Percentiles rank a stretch among this genome's conserved stretches.
Conservation (phyloP, 2,113 vertebrate species). For the Propithecus coquereli region DNA sequence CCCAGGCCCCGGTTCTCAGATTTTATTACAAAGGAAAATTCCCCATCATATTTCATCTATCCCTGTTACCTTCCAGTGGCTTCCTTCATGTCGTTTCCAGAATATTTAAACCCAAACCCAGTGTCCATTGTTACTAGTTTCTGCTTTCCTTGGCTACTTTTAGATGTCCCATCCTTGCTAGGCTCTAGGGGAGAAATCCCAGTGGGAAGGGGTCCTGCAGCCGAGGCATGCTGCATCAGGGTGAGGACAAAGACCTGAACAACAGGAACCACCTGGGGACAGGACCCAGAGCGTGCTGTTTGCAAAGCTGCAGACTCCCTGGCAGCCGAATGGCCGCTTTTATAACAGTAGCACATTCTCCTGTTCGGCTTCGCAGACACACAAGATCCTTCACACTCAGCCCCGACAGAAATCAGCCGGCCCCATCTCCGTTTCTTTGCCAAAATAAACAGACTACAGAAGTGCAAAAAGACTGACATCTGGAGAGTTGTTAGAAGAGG, state of each 20-base stretch:
- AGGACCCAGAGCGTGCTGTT: fast-evolving
- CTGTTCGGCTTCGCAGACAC: not conserved
- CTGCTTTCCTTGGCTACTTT: not conserved
- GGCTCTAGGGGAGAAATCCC: not conserved
- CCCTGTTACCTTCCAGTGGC: not conserved
- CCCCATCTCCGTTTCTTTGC: not conserved
- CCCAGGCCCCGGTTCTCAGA: not conserved
- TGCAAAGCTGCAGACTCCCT: not conserved
- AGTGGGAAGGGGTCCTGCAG: too few relatives aligned
- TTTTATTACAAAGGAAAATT: not conserved
- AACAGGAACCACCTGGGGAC: fast-evolving
- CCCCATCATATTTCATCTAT: not conserved
- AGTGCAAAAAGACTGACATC: not conserved
- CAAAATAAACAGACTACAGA: slow-evolving; percentile 38
- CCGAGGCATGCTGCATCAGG: not conserved
- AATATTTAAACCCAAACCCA: not conserved
- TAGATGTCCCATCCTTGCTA: not conserved
- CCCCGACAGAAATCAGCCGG: not conserved
- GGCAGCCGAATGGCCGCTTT: not conserved
- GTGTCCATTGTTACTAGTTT: not conserved
- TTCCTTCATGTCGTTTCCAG: not conserved
- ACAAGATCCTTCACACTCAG: not conserved
- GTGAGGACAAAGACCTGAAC: not conserved
- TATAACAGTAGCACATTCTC: not conserved
- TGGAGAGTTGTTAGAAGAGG: not conserved